A percentile compares a stretch with the other conserved stretches of the same genome.
Evolutionary conservation across 30 jellyfish, hydroid and myxozoan genomes (phyloP).

Genomic region (Aurelia sp.): DNA sequence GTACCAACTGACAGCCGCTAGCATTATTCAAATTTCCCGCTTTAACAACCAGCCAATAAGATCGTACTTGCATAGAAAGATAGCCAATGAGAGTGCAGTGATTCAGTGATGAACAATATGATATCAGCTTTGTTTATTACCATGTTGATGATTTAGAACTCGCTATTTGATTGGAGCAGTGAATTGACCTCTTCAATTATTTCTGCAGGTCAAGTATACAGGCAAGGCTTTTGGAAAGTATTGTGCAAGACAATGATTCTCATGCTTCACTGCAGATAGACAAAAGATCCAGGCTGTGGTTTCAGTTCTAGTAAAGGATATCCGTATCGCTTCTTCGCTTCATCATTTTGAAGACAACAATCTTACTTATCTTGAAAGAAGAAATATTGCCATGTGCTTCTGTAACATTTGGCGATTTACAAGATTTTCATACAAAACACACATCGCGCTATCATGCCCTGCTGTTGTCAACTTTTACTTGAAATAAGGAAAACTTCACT

Average conservation of each 20-base stretch:
- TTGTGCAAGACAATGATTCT: constrained; percentile 3
- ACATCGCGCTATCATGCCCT: too few relatives aligned
- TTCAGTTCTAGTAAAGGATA: too few relatives aligned
- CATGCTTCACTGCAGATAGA: constrained; percentile 20
- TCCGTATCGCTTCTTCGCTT: too few relatives aligned
- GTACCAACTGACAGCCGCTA: constrained; percentile 84
- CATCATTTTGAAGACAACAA: too few relatives aligned
- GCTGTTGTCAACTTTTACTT: too few relatives aligned
- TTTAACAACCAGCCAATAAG: constrained; percentile 34
- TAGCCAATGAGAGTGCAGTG: constrained; percentile 53
- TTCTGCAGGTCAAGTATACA: constrained; percentile 15
- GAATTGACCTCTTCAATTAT: constrained; percentile 65
- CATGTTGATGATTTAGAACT: constrained; percentile 47
- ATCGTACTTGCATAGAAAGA: background rate
- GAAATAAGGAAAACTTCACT: too few relatives aligned
- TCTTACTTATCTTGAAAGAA: too few relatives aligned
- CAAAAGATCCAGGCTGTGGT: background rate
- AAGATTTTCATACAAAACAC: too few relatives aligned
- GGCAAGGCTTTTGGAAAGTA: background rate
- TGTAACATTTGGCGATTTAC: too few relatives aligned
- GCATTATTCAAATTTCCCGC: constrained; percentile 35
- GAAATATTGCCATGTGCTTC: too few relatives aligned
- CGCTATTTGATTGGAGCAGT: constrained; percentile 47
- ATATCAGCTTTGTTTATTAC: constrained; percentile 68
- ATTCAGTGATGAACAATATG: constrained; percentile 29